A percentile compares a stretch with the other conserved stretches of the same genome.
Conservation (phyloP, 2,797 vertebrate genomes). For the Hemitrygon akajei region DNA sequence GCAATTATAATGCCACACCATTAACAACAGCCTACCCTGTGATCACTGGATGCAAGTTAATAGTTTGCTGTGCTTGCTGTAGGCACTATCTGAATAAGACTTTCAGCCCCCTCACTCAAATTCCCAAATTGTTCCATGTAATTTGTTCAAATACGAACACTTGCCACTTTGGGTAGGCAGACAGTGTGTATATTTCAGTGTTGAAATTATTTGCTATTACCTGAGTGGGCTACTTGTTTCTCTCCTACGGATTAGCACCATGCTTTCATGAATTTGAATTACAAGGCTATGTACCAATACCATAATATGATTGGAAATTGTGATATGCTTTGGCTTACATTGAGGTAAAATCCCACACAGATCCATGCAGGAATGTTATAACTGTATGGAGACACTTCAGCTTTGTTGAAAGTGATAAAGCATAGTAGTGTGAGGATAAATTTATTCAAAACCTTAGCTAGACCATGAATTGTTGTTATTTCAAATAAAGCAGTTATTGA, state of each 20-base stretch:
- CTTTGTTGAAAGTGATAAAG: not conserved
- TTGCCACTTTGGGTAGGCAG: not conserved
- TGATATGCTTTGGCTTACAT: not conserved
- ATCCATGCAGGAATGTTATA: not conserved
- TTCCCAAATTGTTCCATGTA: not conserved
- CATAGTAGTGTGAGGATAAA: not conserved
- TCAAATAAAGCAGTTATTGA: constrained; percentile 7
- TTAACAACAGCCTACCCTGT: no score
- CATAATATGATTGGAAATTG: not conserved
- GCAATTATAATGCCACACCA: no score
- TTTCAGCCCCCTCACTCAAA: no score
- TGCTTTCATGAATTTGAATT: not conserved
- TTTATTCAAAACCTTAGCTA: not conserved
- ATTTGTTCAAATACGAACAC: not conserved
- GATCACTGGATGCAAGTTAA: no score
- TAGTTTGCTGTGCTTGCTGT: no score
- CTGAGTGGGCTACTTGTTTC: not conserved
- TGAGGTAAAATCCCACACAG: not conserved
- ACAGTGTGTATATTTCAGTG: not conserved
- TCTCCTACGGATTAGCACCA: not conserved
- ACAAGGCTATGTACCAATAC: not conserved
- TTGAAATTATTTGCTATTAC: not conserved
- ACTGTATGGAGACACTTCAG: not conserved
- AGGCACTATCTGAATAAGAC: no score
- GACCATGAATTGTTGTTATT: constrained; percentile 9